Conservation (phyloP, 2,888 invertebrate species). For the Lasioglossum calceatum region DNA sequence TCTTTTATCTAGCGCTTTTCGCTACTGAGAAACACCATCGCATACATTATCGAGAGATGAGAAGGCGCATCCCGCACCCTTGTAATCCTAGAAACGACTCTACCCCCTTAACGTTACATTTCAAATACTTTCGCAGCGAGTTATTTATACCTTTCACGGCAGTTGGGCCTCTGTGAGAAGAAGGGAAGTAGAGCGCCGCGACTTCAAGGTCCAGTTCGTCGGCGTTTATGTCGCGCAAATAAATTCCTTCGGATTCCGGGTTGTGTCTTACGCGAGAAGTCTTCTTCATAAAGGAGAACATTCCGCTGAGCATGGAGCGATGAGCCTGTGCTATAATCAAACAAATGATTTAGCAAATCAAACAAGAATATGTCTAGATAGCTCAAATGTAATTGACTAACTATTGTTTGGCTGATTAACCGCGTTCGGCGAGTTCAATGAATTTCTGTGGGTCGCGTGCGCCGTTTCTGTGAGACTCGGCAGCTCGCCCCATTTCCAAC, state of each 20-base stretch:
- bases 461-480: constrained; percentile 86
- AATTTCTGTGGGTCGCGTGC: constrained; percentile 74
- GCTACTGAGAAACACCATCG: too few relatives aligned
- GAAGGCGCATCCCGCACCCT: too few relatives aligned
- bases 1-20: too few relatives aligned
- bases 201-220: constrained; percentile 97
- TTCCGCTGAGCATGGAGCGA: constrained; percentile 93
- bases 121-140: constrained; percentile 63
- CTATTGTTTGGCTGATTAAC: constrained; percentile 77
- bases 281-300: constrained; percentile 97
- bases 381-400: constrained; percentile 60
- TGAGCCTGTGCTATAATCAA: constrained; percentile 84
- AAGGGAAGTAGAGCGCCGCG: constrained; percentile 93
- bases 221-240: constrained; percentile 95
- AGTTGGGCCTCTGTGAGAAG: constrained; percentile 84
- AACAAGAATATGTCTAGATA: background rate
- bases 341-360: constrained; percentile 72
- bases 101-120: too few relatives aligned
- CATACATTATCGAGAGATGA: too few relatives aligned
- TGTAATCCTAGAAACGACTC: too few relatives aligned
- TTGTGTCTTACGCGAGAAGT: constrained; percentile 87
- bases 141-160: constrained; percentile 79
- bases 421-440: constrained; percentile 72
- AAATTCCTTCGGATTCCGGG: constrained; percentile 92
- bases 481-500: constrained; percentile 96